Percentiles rank a stretch among this genome's conserved stretches.
Conservation (phyloP, 2,113 vertebrate species). For the Okapia johnstoni region DNA sequence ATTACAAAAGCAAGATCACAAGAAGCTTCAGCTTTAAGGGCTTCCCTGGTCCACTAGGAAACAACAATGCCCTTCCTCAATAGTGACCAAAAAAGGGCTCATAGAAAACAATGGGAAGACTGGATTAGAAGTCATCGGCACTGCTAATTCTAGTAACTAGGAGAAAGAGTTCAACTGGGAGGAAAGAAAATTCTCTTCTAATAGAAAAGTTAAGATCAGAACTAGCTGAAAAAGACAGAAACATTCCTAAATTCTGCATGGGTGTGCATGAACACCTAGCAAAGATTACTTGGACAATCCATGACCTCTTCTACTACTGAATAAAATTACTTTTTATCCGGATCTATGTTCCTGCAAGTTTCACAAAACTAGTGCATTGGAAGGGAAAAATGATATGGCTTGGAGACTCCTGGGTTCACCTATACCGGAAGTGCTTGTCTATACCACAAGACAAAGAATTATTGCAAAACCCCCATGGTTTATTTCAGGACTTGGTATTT, state of each 20-base stretch:
- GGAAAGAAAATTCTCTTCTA: background rate
- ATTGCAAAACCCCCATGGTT: background rate
- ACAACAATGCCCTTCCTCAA: background rate
- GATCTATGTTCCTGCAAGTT: background rate
- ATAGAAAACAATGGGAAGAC: background rate
- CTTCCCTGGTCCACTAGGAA: background rate
- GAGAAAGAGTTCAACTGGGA: background rate
- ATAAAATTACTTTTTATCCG: background rate
- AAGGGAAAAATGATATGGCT: background rate
- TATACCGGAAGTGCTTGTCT: background rate
- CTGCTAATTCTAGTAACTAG: background rate
- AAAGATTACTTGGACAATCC: background rate
- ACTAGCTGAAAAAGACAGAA: background rate
- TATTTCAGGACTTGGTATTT: background rate
- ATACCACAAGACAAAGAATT: background rate
- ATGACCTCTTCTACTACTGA: rapidly evolving
- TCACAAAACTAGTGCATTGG: background rate
- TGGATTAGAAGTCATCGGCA: background rate
- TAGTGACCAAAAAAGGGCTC: background rate
- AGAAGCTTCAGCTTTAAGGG: background rate
- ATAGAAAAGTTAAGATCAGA: background rate
- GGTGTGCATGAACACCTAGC: background rate
- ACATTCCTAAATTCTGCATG: background rate
- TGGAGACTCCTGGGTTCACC: background rate
- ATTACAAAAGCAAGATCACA: background rate